A percentile compares a stretch with the other conserved stretches of the same genome.
Conservation (phyloP, 2,888 invertebrate genomes). For the Cerastis leucographa region DNA sequence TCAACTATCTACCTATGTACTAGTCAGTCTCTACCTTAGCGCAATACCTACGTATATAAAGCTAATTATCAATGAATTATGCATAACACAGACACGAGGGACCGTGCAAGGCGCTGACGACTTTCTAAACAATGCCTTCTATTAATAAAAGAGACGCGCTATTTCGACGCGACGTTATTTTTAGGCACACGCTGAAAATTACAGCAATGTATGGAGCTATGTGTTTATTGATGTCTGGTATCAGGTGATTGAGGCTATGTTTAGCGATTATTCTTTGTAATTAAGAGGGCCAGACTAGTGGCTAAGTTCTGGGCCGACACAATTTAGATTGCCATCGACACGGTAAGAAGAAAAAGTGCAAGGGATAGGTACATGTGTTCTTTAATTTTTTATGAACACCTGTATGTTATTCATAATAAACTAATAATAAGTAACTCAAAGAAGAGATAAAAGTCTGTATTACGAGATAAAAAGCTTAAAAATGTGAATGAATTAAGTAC, state of each 20-base stretch:
- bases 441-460: too few species aligned
- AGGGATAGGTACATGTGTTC: too few species aligned
- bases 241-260: slow-evolving; percentile 9
- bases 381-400: too few species aligned
- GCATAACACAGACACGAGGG: slow-evolving; percentile 15
- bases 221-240: slow-evolving; percentile 20
- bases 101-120: slow-evolving; percentile 37
- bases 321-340: too few species aligned
- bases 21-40: background rate
- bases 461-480: background rate
- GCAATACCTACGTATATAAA: slow-evolving; percentile 24
- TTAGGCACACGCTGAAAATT: slow-evolving; percentile 42
- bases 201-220: slow-evolving; percentile 21
- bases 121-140: slow-evolving; percentile 57
- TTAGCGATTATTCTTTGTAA: slow-evolving; percentile 5
- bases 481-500: background rate
- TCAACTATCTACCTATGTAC: background rate
- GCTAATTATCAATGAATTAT: slow-evolving; percentile 47
- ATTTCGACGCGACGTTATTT: slow-evolving; percentile 56
- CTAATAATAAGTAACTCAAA: too few species aligned
- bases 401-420: too few species aligned
- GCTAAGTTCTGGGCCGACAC: too few species aligned
- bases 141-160: slow-evolving; percentile 56
- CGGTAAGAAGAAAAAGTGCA: too few species aligned
- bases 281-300: too few species aligned